Conservation (phyloP, 2,888 invertebrate species). For the Lottia gigantea region DNA sequence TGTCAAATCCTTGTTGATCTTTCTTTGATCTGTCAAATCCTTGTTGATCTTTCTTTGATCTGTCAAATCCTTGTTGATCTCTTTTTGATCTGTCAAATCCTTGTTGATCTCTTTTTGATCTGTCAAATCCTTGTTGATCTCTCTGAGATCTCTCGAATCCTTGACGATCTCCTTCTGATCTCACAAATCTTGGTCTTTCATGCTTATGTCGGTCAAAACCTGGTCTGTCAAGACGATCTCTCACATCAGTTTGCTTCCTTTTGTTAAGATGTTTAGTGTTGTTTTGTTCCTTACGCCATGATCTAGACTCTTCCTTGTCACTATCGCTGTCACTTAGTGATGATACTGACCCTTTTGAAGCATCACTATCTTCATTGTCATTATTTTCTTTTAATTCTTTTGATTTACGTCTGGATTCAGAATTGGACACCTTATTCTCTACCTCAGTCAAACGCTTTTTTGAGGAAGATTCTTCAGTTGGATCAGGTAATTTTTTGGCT, state of each 20-base stretch:
- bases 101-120: neutral
- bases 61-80: neutral
- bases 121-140: neutral
- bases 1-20: neutral
- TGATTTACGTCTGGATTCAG: neutral
- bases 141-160: no score
- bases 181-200: neutral
- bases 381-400: constrained; percentile 4
- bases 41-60: neutral
- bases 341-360: constrained; percentile 2
- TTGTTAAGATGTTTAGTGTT: constrained; percentile 8
- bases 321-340: constrained; percentile 46
- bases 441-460: neutral
- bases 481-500: neutral
- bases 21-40: no score
- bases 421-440: neutral
- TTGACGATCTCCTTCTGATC: neutral
- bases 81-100: no score
- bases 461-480: constrained; percentile 10
- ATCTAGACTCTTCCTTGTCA: constrained; percentile 34
- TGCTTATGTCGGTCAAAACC: no score
- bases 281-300: constrained; percentile 34
- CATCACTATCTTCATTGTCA: constrained; percentile 14
- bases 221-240: neutral
- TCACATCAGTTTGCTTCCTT: neutral